A percentile compares a stretch with the other conserved stretches of the same genome.
phyloP scores from a whole-genome alignment of 1,140 invertebrate genomes.

The Microvelia longipes region DNA sequence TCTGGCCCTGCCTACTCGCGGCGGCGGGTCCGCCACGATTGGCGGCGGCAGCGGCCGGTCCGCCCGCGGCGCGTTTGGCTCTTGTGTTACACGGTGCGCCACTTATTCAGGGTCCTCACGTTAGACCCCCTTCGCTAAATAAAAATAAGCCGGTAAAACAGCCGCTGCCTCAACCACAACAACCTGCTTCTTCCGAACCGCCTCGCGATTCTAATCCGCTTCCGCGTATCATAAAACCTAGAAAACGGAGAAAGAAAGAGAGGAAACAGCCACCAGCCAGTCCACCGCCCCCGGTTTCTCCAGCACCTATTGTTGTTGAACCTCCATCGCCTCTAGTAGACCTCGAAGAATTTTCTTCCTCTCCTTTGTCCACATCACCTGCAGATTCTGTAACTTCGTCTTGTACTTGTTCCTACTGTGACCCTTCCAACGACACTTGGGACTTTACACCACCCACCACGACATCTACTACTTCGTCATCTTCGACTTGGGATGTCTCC shows the following conservation, averaged over 20 bases:
- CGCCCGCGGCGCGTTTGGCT: conserved; percentile 38
- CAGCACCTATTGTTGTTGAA: conserved; percentile 14
- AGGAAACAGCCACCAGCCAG: conserved; percentile 42
- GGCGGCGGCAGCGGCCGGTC: neutral
- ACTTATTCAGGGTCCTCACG: conserved; percentile 35
- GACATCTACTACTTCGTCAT: conserved; percentile 14
- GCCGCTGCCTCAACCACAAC: conserved; percentile 5
- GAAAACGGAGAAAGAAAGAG: conserved; percentile 77
- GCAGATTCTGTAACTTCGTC: conserved; percentile 18
- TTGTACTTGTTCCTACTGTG: conserved; percentile 64
- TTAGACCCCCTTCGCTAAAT: conserved; percentile 20
- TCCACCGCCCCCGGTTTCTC: conserved; percentile 10
- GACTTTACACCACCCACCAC: conserved; percentile 35
- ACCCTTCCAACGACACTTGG: conserved; percentile 60
- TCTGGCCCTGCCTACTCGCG: conserved; percentile 1
- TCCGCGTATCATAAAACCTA: conserved; percentile 71
- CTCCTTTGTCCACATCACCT: conserved; percentile 23
- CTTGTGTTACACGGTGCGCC: conserved; percentile 62
- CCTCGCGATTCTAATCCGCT: conserved; percentile 54
- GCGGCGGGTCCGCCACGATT: conserved; percentile 1
- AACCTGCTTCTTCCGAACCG: conserved; percentile 51
- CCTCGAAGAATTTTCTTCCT: neutral
- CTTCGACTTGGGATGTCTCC: conserved; percentile 43
- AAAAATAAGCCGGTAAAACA: conserved; percentile 7
- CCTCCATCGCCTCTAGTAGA: conserved; percentile 15